Conservation (phyloP, 2,888 invertebrate species). For the Cosmia pyralina region DNA sequence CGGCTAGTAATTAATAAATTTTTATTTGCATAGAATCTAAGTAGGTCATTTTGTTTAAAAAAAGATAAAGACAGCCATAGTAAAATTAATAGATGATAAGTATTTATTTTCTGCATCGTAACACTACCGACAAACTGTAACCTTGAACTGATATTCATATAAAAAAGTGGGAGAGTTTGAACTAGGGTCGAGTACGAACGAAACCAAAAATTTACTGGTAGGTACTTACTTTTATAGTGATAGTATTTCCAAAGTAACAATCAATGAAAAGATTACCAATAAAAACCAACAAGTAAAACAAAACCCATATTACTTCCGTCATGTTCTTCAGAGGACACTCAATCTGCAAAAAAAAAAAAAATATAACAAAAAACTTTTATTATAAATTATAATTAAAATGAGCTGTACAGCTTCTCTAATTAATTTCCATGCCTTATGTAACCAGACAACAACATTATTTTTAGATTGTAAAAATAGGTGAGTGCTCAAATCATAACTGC, state of each 20-base stretch:
- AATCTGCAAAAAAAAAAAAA: slow-evolving; percentile 73
- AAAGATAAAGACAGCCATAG: too few species aligned
- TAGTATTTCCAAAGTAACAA: slow-evolving; percentile 76
- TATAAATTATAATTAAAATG: background rate
- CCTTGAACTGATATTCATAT: too few species aligned
- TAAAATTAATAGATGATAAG: too few species aligned
- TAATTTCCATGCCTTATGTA: background rate
- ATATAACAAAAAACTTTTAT: background rate
- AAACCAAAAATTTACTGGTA: background rate
- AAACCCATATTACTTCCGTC: slow-evolving; percentile 72
- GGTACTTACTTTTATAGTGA: slow-evolving; percentile 74
- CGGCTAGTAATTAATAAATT: too few species aligned
- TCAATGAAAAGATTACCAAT: slow-evolving; percentile 72
- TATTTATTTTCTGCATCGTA: too few species aligned
- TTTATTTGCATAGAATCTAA: too few species aligned
- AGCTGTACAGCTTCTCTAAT: background rate
- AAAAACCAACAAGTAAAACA: slow-evolving; percentile 70
- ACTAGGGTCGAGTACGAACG: too few species aligned
- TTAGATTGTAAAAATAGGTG: background rate
- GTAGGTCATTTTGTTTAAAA: too few species aligned
- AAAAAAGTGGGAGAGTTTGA: too few species aligned
- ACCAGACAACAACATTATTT: background rate
- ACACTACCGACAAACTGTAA: too few species aligned
- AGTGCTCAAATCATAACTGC: background rate
- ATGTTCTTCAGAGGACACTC: slow-evolving; percentile 72